Evolutionary conservation across 2,888 invertebrate species (phyloP), one percentile per base, ranked within the genome.

Genomic region (Acanthococcus lagerstroemiae): DNA sequence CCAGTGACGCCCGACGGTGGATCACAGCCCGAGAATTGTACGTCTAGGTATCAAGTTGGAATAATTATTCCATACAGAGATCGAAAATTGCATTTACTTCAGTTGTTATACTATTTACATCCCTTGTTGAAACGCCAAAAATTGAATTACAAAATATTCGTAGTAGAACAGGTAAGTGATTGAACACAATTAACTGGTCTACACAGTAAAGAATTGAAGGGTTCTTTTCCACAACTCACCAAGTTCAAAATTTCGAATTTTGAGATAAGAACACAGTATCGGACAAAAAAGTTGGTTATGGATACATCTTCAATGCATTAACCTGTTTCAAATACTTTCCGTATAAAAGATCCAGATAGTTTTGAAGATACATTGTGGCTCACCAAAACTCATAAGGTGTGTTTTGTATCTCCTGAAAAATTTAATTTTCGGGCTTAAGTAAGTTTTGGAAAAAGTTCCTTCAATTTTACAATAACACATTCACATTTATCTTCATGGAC

Each of bases 41-140:
- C 71, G 44, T 72, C 83, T 1, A 73, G 80, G 21, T 78, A 81
- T 72, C 72, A 73, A 69, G 75, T 82, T 72, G 83, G 83, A 67
- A 77, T 84, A 54, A 77, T 84, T 57, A 78, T 84, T 37, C 83
- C 84, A 3, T 84, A 81, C 73, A 71, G 80, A 61, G 78, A 79
- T 71, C 72, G 81, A 25, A 72, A 73, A 67, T 73, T 75, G 44
- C 81, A 81, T 70, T 74, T 81, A 19, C 71, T 73, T 44, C 74
- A 75, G 2, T 73, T 81, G 50, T 74, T 81, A 15, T 72, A 75
- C 48, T 75, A 78, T 70, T 74, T 81, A 1, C 78, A 80, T 68
- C 80, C 80, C 4, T 73, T 80, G 46, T 74, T 81, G 12, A 76
- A 78, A 70, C 72, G 78, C 24, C 81, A 81, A 70, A 76, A 78